phyloP scores from a whole-genome alignment of 2,797 vertebrate species.

The Sebastes variabilis region DNA sequence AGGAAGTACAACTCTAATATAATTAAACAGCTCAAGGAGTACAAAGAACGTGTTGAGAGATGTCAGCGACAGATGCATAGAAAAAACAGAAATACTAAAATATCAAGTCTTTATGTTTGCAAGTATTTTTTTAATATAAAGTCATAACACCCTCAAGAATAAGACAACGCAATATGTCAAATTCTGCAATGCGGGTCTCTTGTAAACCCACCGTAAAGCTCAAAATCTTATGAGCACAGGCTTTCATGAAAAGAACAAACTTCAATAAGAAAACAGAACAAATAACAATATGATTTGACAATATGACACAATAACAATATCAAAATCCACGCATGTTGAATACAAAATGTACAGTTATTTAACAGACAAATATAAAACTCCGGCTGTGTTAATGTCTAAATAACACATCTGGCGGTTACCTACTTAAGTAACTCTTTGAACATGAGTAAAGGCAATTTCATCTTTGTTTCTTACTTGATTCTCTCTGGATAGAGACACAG shows the following conservation, averaged over 20 bases:
- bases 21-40: too few relatives aligned
- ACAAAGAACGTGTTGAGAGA: not conserved
- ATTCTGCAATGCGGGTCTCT: not conserved
- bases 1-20: too few relatives aligned
- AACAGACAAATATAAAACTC: constrained; percentile 16
- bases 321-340: not conserved
- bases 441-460: not conserved
- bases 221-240: not conserved
- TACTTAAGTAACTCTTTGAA: not conserved
- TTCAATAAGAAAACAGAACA: not conserved
- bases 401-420: not conserved
- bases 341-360: not conserved
- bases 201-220: not conserved
- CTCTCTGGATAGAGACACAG: not conserved
- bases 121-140: not conserved
- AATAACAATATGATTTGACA: not conserved
- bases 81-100: not conserved
- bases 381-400: not conserved
- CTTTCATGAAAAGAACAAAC: not conserved
- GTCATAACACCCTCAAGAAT: not conserved
- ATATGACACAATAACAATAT: not conserved
- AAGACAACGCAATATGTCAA: not conserved
- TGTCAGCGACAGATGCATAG: not conserved
- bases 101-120: not conserved
- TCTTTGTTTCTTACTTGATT: not conserved